Evolutionary conservation across 2,797 vertebrate genomes (phyloP).

Genomic region (Bradypodion ventrale): DNA sequence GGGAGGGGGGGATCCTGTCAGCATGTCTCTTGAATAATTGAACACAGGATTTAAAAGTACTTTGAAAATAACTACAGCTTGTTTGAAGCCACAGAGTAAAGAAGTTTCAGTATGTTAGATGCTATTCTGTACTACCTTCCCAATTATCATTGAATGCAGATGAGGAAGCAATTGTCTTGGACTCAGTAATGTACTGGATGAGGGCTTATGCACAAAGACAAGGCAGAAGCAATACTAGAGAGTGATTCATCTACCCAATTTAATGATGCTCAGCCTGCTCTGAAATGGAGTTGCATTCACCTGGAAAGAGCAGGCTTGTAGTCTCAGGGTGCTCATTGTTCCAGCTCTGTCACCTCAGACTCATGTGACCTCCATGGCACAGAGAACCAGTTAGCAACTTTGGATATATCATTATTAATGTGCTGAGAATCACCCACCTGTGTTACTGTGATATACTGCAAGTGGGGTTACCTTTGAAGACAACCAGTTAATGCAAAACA

Average conservation of each 20-base stretch:
- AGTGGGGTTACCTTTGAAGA: no score
- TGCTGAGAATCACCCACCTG: no score
- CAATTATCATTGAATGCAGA: background rate
- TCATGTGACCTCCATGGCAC: background rate
- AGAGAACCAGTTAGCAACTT: no score
- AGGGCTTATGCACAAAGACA: background rate
- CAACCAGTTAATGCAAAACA: no score
- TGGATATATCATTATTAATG: no score
- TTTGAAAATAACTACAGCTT: no score
- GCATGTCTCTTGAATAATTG: no score
- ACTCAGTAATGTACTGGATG: background rate
- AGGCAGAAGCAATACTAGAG: background rate
- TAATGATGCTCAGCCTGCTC: background rate
- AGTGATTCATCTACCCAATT: background rate
- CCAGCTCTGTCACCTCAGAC: background rate
- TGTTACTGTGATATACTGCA: no score
- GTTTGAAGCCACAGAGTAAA: no score
- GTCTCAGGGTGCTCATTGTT: background rate
- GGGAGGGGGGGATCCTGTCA: no score
- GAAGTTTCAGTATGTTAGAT: background rate
- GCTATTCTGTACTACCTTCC: background rate
- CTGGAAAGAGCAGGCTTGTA: background rate
- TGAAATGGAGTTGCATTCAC: background rate
- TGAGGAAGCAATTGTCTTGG: background rate
- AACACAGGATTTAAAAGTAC: no score